Base-by-base conservation (phyloP, 2,113 vertebrate genomes). In the Erythrocercus mccallii region DNA sequence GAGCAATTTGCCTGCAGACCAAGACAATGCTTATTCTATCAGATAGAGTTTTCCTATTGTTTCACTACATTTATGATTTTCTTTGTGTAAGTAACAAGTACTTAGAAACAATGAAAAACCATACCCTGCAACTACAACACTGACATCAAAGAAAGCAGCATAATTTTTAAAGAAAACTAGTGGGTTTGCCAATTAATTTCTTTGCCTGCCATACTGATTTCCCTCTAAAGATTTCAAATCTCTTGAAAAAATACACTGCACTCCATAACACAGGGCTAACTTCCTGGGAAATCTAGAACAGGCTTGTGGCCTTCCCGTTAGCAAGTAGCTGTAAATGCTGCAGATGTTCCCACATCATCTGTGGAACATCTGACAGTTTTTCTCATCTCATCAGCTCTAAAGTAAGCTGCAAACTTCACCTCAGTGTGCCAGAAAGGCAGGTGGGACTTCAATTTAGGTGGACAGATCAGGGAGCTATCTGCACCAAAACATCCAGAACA, bases 231-330 rank as follows among this genome's bases (percentile, higher is more conserved):
- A 66, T 14, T 62, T 74, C 21, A 42, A 48, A 76, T 27, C 0
- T 4, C 42, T 66, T 66, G 8, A 35, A 74, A 88, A 70, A 79
- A 12, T 9, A 81, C 37, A 37, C 6, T 17, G 23, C 11, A 6
- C n/a, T 61, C 56, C 4, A 0, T 21, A 81, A 66, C 2, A 1
- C 25, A 38, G 38, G 1, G 1, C 35, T 45, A 37, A 62, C 19
- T 33, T 42, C 35, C 27, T 64, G 33, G 70, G 48, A 81, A 85
- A 68, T 23, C 23, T 10, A 5, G 30, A 51, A 48, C 6, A 8
- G 25, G 10, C 2, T 42, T 45, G 27, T 45, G 48, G 38, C 27
- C 53, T 61, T 73, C n/a, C 40, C 31, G 20, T 38, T 3, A 85
- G 61, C 73, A 60, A 71, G 27, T 14, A 45, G 24, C 37, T 54